Conservation (phyloP, 1,140 invertebrate genomes). For the Charaxes varanes region DNA sequence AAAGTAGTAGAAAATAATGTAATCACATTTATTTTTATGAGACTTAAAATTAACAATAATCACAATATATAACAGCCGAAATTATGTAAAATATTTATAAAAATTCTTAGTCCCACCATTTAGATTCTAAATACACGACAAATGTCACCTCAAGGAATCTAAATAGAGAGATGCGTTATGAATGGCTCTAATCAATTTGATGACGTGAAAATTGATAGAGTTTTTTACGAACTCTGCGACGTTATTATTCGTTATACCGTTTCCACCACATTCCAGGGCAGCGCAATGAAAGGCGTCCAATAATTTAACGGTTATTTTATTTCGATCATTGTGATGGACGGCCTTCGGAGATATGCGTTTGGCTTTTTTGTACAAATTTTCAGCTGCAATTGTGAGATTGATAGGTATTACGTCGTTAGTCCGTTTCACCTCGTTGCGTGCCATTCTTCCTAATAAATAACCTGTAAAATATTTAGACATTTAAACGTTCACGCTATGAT, state of each 20-base stretch:
- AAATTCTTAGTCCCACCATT: conserved; percentile 7
- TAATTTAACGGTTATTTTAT: conserved; percentile 37
- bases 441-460: conserved; percentile 51
- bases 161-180: conserved; percentile 51
- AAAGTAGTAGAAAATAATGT: too few relatives aligned
- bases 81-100: too few relatives aligned
- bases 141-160: conserved; percentile 55
- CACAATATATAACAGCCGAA: too few relatives aligned
- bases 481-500: too few relatives aligned
- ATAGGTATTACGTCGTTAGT: conserved; percentile 38
- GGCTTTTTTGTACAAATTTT: conserved; percentile 46
- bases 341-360: conserved; percentile 48
- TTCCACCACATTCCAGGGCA: conserved; percentile 31
- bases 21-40: too few relatives aligned
- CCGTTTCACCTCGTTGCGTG: conserved; percentile 37
- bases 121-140: background rate
- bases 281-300: conserved; percentile 47
- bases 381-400: conserved; percentile 42
- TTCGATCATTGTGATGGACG: conserved; percentile 43
- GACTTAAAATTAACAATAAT: too few relatives aligned
- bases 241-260: conserved; percentile 33
- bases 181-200: conserved; percentile 43
- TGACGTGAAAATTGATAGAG: conserved; percentile 40
- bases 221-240: conserved; percentile 43
- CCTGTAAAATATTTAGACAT: conserved; percentile 40